Base-by-base conservation (phyloP, 2,113 vertebrate genomes). In the Archilochus colubris region DNA sequence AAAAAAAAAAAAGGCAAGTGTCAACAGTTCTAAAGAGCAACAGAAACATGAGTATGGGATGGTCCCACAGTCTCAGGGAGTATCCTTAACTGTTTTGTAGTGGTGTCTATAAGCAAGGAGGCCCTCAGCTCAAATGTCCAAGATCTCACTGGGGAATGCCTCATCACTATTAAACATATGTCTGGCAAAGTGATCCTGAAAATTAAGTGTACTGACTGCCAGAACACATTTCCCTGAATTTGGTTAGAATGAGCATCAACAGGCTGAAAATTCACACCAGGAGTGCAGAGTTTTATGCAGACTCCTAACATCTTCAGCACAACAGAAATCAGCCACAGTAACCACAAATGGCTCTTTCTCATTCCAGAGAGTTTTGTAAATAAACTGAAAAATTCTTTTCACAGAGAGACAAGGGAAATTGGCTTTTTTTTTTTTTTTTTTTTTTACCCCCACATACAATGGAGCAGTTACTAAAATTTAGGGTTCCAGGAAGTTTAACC, bases 361-460 rank as follows among this genome's bases (percentile, higher is more conserved):
- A 96, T 97, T 98, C 97, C 98, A 97, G 96, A 94, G 96, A 94
- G 43, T 97, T 98, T 98, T 97, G 96, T 97, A 97, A 98, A 98
- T 97, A 98, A 97, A 95, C 92, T 96, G 96, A 97, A 97, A 96
- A 97, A 97, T 97, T 89, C 84, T 94, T 95, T 96, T 88, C 12
- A 59, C 27, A 68, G 11, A 88, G 44, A 81, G 73, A 91, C 82
- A 94, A 95, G 86, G 96, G 89, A 96, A 94, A 88, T 61, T 81
- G 82, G 7, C 50, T 33, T 94, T 89, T 97, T 95, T 96, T 89
- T 89, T 66, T 38, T 38, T 38, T 33, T 33, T 33, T 33, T 33
- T 33, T 33, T 33, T 40, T 40, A 5, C 40, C 40, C 90, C 91
- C 82, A 93, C 31, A 7, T 92, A 74, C 59, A 54, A 68, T 1